These are phyloP conservation scores for Cyclophora punctaria DNA, from an alignment of 2,888 invertebrate genomes.

Conservation along the genomic window DNA sequence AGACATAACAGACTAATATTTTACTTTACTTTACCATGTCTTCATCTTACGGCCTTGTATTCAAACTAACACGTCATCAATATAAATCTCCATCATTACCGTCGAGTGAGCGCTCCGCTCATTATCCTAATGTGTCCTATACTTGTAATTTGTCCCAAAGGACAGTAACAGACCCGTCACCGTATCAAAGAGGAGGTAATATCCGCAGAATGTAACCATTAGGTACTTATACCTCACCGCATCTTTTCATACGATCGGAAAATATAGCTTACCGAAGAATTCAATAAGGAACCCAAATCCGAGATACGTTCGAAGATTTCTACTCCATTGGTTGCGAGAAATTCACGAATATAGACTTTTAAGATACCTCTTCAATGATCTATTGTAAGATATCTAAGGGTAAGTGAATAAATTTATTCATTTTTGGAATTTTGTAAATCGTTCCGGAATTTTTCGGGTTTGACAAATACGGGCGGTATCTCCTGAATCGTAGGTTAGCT, in stretches of 20 bases:
- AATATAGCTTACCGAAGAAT: constrained; percentile 37
- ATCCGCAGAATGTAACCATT: constrained; percentile 25
- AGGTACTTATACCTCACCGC: constrained; percentile 23
- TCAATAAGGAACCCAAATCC: constrained; percentile 42
- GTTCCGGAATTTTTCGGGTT: constrained; percentile 10
- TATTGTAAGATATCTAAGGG: constrained; percentile 39
- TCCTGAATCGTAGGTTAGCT: constrained; percentile 2
- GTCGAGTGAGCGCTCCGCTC: background rate
- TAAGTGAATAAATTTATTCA: constrained; percentile 48
- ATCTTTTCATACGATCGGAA: constrained; percentile 30
- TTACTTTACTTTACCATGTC: too few species aligned
- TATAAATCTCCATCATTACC: too few species aligned
- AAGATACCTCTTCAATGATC: constrained; percentile 37
- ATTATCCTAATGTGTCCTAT: background rate
- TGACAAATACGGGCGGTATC: constrained; percentile 14
- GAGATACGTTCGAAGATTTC: constrained; percentile 40
- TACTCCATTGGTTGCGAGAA: constrained; percentile 42
- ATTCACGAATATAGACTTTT: constrained; percentile 28
- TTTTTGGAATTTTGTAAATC: constrained; percentile 9
- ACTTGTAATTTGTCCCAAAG: constrained; percentile 8
- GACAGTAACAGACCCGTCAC: constrained; percentile 1
- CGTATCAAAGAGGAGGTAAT: constrained; percentile 10
- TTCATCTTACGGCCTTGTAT: too few species aligned
- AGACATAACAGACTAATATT: too few species aligned
- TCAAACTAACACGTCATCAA: too few species aligned